These are phyloP conservation scores for Austrolebias charrua DNA, from an alignment of 2,797 vertebrate species.

Conservation along the genomic window DNA sequence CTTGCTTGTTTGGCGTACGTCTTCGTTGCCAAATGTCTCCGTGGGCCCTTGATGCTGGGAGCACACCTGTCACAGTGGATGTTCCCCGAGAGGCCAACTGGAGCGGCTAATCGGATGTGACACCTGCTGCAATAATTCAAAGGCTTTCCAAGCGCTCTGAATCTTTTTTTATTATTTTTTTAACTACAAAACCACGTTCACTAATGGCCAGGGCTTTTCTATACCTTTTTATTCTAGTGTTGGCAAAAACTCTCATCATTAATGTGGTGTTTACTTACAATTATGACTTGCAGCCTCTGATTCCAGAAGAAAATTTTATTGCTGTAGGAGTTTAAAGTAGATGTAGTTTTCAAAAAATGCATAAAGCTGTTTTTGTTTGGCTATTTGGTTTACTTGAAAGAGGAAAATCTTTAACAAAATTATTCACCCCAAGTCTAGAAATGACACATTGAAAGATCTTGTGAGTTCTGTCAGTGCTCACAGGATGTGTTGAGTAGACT, in stretches of 20 bases:
- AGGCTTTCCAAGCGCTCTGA: conserved; percentile 63
- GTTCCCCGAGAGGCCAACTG: conserved; percentile 74
- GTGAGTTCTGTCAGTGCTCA: too few species aligned
- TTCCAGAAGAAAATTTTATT: conserved; percentile 1
- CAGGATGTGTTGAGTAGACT: too few species aligned
- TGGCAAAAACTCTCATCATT: conserved; percentile 10
- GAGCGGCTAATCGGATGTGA: conserved; percentile 76
- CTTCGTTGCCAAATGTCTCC: conserved; percentile 62
- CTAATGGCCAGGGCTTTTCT: conserved; percentile 26
- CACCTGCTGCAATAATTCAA: conserved; percentile 79
- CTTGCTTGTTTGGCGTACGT: conserved; percentile 49
- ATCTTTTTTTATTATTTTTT: conserved; percentile 48
- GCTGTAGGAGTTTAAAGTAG: conserved; percentile 5
- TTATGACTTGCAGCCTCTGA: conserved; percentile 7
- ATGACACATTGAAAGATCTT: too few species aligned
- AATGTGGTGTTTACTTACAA: conserved; percentile 10
- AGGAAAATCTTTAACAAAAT: neutral
- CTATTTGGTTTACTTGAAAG: neutral
- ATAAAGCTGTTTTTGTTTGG: neutral
- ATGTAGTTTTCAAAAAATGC: neutral
- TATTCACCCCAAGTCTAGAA: too few species aligned
- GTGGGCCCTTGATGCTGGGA: conserved; percentile 65
- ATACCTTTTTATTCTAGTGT: conserved; percentile 15
- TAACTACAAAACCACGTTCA: conserved; percentile 44
- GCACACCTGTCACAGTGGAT: conserved; percentile 77